Conservation (phyloP, 2,797 vertebrate species). For the Pipistrellus pygmaeus region DNA sequence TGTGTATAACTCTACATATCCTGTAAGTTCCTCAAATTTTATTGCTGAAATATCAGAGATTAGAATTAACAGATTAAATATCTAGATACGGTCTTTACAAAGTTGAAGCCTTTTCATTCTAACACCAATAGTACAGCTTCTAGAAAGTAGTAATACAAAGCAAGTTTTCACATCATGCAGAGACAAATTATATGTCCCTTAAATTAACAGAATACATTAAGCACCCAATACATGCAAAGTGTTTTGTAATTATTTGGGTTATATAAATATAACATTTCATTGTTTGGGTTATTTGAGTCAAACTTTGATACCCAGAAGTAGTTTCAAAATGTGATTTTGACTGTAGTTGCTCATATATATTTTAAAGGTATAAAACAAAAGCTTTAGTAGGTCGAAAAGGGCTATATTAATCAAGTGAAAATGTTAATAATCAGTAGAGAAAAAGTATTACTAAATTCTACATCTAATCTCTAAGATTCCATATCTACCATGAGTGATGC, state of each 20-base stretch:
- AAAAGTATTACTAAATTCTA: not conserved
- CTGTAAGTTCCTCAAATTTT: not conserved
- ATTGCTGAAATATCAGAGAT: not conserved
- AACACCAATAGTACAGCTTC: not conserved
- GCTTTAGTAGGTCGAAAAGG: not conserved
- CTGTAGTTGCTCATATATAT: not conserved
- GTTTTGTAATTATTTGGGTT: not conserved
- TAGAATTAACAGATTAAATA: not conserved
- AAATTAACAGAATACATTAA: not conserved
- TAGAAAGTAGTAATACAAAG: not conserved
- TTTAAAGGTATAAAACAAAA: not conserved
- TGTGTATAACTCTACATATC: not conserved
- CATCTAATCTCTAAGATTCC: not conserved
- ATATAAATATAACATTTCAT: not conserved
- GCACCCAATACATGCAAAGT: not conserved
- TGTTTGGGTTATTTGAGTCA: not conserved
- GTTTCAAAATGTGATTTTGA: not conserved
- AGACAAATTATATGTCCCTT: not conserved
- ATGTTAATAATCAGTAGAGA: not conserved
- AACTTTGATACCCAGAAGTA: not conserved
- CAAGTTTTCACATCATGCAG: not conserved
- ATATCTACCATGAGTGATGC: not conserved
- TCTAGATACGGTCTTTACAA: not conserved
- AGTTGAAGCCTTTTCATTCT: not conserved
- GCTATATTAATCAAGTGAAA: not conserved